Conservation (phyloP, 2,797 vertebrate species). For the Chaetodon trifasciatus region DNA sequence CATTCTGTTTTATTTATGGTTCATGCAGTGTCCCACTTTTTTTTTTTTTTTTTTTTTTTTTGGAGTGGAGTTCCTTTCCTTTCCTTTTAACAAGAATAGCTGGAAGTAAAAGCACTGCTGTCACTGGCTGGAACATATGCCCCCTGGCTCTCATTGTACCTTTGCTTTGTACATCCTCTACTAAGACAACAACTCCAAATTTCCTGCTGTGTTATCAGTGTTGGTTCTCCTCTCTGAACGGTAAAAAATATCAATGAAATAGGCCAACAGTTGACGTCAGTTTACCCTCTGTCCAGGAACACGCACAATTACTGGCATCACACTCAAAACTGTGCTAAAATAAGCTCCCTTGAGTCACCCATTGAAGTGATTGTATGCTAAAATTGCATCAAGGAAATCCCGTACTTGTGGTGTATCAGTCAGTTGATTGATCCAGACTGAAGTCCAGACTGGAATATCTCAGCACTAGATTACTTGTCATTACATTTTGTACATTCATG, state of each 20-base stretch:
- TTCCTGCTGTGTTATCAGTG: conserved; percentile 34
- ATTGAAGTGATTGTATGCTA: not conserved
- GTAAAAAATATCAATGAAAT: conserved; percentile 13
- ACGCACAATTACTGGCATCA: conserved; percentile 28
- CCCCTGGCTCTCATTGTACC: conserved; percentile 43
- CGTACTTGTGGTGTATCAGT: not conserved
- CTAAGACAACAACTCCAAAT: conserved; percentile 6
- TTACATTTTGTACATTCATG: not conserved
- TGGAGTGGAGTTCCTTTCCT: no score
- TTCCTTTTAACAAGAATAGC: conserved; percentile 52
- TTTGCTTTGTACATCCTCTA: conserved; percentile 25
- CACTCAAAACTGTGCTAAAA: conserved; percentile 21
- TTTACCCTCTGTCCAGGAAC: conserved; percentile 9
- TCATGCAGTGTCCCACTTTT: no score
- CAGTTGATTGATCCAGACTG: not conserved
- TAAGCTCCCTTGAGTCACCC: not conserved
- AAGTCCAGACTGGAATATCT: not conserved
- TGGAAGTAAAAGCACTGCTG: conserved; percentile 47
- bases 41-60: no score
- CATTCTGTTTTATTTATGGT: no score
- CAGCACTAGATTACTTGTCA: not conserved
- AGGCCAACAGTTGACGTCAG: not conserved
- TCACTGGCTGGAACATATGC: conserved; percentile 22
- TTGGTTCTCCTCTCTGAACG: conserved; percentile 23
- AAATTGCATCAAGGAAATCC: conserved; percentile 13